Conservation (phyloP, 2,113 vertebrate species). For the Nipponia nippon region DNA sequence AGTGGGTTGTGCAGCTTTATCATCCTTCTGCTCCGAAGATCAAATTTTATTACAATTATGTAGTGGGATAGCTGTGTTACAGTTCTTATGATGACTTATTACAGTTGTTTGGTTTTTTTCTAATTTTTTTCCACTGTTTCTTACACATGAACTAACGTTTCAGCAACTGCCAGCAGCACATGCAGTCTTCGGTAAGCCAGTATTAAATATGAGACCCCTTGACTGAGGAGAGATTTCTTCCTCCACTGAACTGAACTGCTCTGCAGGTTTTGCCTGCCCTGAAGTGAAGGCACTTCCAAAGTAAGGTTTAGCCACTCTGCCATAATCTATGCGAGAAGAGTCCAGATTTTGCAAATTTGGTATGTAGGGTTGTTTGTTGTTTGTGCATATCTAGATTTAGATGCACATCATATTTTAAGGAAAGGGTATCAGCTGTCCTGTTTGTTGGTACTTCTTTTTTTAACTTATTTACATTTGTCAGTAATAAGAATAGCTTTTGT, state of each 20-base stretch:
- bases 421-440: not conserved
- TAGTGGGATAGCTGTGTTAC: not conserved
- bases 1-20: not conserved
- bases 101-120: rapidly evolving
- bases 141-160: not conserved
- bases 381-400: not conserved
- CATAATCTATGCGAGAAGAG: not conserved
- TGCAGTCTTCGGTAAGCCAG: not conserved
- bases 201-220: not conserved
- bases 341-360: rapidly evolving
- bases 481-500: not conserved
- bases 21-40: not conserved
- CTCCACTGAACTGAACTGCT: not conserved
- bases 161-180: not conserved
- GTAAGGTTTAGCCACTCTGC: not conserved
- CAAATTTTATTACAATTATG: not conserved
- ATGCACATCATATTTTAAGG: not conserved
- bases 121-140: not conserved
- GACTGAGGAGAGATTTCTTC: not conserved
- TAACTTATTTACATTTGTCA: not conserved
- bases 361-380: not conserved
- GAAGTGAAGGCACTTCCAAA: not conserved
- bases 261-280: not conserved
- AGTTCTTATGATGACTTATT: not conserved
- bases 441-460: not conserved